Evolutionary conservation across 2,888 invertebrate genomes (phyloP).

Genomic region (Sylvicola fuscatus): DNA sequence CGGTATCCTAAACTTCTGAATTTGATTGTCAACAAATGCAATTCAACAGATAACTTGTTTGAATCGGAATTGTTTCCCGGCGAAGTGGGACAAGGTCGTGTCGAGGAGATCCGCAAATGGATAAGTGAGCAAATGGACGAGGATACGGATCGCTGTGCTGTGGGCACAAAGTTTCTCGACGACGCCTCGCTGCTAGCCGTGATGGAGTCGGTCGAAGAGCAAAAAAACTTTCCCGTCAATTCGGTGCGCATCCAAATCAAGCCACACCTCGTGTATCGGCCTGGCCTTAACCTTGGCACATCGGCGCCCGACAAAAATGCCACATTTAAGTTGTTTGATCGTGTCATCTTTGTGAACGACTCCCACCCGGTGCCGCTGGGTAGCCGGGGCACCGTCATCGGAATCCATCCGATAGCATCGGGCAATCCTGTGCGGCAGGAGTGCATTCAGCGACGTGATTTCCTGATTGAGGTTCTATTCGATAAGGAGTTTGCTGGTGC

Average conservation of each 20-base stretch:
- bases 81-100: constrained; percentile 27
- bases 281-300: constrained; percentile 31
- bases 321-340: constrained; percentile 52
- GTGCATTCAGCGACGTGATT: constrained; percentile 32
- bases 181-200: constrained; percentile 33
- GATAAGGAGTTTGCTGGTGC: constrained; percentile 54
- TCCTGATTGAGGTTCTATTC: constrained; percentile 59
- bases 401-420: constrained; percentile 27
- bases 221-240: constrained; percentile 19
- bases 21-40: constrained; percentile 23
- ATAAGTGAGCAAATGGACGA: constrained; percentile 46
- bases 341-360: constrained; percentile 59
- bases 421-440: constrained; percentile 26
- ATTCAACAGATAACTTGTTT: constrained; percentile 34
- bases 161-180: constrained; percentile 52
- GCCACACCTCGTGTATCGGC: constrained; percentile 44
- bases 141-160: constrained; percentile 37
- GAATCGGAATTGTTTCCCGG: constrained; percentile 45
- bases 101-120: constrained; percentile 30
- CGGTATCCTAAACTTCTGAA: constrained; percentile 57
- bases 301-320: constrained; percentile 45
- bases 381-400: constrained; percentile 67
- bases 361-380: constrained; percentile 61
- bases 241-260: constrained; percentile 53
- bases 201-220: constrained; percentile 19